Evolutionary conservation across 2,113 vertebrate genomes (phyloP), one percentile per base, ranked within the genome.

Genomic region (Epinephelus fuscoguttatus): DNA sequence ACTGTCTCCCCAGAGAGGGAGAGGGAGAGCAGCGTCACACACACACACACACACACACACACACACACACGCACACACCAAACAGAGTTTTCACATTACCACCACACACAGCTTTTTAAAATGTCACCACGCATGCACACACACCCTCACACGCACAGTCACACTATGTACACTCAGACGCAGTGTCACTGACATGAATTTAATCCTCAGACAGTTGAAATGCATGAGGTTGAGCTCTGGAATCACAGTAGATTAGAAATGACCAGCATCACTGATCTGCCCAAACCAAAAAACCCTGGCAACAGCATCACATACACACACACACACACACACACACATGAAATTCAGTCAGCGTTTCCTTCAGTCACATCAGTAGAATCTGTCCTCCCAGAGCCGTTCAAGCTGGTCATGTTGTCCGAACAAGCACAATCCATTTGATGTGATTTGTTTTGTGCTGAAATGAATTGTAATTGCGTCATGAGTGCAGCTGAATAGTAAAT

Each of bases 1-100:
- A 93, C 94, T 90, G 93, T 91, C 83, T 91, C 92, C 93, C 85
- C 67, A 76, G 88, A 93, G 92, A 94, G 60, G 55, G 88, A 93
- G 92, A 94, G 60, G 59, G 80, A 88, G 74, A 85, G 52, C 62
- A 52, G 57, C 42, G 18, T 49, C 75, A 60, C 64, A 55, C 64
- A 60, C 71, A n/a, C 25, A 56, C 69, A 57, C 50, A 60, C 71
- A n/a, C 25, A 56, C 69, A 57, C 50, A 40, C 78, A 75, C 45
- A 80, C 74, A 50, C 80, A 67, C 62, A 61, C 75, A 60, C 47
- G 49, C 63, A 59, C 64, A 56, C 81, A 67, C 62, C 55, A 84
- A 68, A 56, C 55, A 67, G 47, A 52, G 67, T 80, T 79, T 85
- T 85, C 68, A 81, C 70, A 80, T 64, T 81, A 80, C 59, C 74